Evolutionary conservation across 2,797 vertebrate species (phyloP).

Genomic region (Muscicapa comitata): DNA sequence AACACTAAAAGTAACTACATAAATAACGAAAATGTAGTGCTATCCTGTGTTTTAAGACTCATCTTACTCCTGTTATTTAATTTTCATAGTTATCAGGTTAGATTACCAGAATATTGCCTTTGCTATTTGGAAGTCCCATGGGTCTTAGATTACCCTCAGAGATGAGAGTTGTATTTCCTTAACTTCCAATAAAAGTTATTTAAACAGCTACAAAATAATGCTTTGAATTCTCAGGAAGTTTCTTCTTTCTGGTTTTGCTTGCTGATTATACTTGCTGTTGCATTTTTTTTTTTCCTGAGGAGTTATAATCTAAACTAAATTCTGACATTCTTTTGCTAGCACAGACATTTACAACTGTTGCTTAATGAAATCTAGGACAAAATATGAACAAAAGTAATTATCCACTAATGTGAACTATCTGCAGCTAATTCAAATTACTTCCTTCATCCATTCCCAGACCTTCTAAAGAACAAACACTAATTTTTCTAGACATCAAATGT

Average conservation of each 20-base stretch:
- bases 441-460: conserved; percentile 2
- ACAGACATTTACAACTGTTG: neutral
- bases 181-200: neutral
- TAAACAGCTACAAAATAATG: neutral
- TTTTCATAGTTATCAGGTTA: neutral
- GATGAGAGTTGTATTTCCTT: neutral
- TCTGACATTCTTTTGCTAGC: neutral
- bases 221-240: neutral
- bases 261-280: neutral
- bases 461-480: neutral
- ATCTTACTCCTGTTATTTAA: neutral
- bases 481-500: conserved; percentile 39
- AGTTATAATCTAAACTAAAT: neutral
- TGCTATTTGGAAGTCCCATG: neutral
- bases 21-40: neutral
- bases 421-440: conserved; percentile 16
- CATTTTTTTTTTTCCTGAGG: neutral
- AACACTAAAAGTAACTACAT: neutral
- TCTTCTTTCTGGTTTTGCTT: neutral
- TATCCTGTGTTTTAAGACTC: neutral
- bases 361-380: conserved; percentile 46
- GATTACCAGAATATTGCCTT: neutral
- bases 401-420: neutral
- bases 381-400: conserved; percentile 40
- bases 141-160: neutral